These are phyloP conservation scores for Artibeus jamaicensis DNA, from an alignment of 2,797 vertebrate species.

Conservation along the genomic window DNA sequence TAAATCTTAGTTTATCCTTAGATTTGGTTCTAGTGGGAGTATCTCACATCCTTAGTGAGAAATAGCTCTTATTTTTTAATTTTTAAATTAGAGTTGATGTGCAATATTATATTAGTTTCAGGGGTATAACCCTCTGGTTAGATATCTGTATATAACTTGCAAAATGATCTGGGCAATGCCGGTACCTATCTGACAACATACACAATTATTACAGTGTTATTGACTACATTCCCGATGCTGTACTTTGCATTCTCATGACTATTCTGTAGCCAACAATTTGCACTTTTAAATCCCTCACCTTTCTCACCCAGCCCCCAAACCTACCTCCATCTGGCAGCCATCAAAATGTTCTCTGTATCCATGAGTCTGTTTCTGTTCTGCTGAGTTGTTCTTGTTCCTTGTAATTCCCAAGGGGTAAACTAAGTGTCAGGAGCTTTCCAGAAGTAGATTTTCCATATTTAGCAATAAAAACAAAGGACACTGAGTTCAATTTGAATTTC, in stretches of 20 bases:
- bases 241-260: neutral
- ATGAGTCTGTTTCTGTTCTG: neutral
- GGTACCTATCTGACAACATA: neutral
- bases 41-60: neutral
- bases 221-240: neutral
- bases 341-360: neutral
- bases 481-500: neutral
- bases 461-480: neutral
- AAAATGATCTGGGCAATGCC: neutral
- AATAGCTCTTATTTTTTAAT: neutral
- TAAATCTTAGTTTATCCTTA: conserved; percentile 39
- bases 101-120: neutral
- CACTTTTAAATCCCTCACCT: neutral
- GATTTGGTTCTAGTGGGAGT: neutral
- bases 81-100: neutral
- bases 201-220: neutral
- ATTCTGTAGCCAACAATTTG: neutral
- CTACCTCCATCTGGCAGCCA: neutral
- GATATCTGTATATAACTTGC: neutral
- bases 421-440: neutral
- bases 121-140: neutral
- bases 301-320: neutral
- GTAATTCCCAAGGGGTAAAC: neutral
- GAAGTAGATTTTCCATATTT: neutral
- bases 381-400: neutral